Evolutionary conservation across 2,797 vertebrate genomes (phyloP), one percentile per base, ranked within the genome.

Genomic region (Sparus aurata): DNA sequence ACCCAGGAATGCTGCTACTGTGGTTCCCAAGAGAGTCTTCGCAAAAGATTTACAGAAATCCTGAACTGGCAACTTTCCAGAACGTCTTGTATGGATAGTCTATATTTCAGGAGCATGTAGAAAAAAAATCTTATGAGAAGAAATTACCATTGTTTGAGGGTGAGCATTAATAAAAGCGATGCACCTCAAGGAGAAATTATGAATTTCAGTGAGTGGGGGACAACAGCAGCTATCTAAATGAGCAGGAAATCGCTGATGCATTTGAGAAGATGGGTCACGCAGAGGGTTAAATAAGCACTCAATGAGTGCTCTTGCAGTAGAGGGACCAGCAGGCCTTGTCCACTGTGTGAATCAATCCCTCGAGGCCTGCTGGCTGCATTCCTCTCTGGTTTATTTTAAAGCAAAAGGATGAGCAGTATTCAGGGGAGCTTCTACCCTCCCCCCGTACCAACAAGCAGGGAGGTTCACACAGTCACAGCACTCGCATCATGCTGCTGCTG

Each of bases 381-480:
- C 94, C 92, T 90, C 90, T 81, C 79, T 69, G 82, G 93, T 91
- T 93, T 93, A 94, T 93, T 95, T 95, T 93, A 94, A 92, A 93
- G 91, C 77, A 80, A 91, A 91, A 89, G 87, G 92, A 93, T 89
- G 88, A 94, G 85, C 84, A 88, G 84, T 69, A 67, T 82, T 87
- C 46, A 75, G 79, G 43, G 61, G 69, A 77, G 52, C 70, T 79
- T 76, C 71, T 59, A 75, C 88, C 90, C 89, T 88, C 80, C 86
- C 89, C 82, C 83, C 60, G 73, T 34, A 68, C 73, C 75, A 70
- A 87, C 79, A 58, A 85, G 70, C 69, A 67, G 79, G 49, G 85
- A 85, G 68, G 59, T 80, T 93, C 87, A 89, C 84, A 91, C 74
- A 73, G 77, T 76, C 85, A 72, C 77, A 85, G 61, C n/a, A 41